Conservation (phyloP, 2,797 vertebrate species). For the Coluber constrictor region DNA sequence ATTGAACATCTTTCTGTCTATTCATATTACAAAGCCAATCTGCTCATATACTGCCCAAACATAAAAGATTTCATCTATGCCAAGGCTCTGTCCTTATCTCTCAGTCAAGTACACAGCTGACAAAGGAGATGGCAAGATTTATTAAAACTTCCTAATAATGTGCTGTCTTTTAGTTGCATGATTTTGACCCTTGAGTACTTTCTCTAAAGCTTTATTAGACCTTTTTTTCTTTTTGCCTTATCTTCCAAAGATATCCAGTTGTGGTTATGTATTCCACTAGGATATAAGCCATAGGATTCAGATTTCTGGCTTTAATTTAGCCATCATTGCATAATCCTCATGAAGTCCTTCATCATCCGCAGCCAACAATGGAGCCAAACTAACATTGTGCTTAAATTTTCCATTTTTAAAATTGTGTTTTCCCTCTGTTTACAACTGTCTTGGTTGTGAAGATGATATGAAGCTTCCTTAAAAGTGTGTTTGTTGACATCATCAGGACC, state of each 20-base stretch:
- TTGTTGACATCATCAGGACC: background rate
- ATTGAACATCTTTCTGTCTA: constrained; percentile 17
- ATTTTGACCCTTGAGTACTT: background rate
- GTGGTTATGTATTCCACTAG: background rate
- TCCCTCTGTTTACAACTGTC: background rate
- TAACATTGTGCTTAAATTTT: background rate
- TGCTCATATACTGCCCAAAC: background rate
- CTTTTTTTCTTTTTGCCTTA: background rate
- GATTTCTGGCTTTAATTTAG: background rate
- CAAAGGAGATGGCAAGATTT: constrained; percentile 4
- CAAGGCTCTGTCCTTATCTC: constrained; percentile 11
- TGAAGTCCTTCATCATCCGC: background rate
- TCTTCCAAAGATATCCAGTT: background rate
- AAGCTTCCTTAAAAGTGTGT: background rate
- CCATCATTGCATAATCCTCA: background rate
- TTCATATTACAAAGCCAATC: constrained; percentile 2
- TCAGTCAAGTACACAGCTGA: background rate
- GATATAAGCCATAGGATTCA: background rate
- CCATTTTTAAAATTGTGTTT: background rate
- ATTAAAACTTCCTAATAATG: constrained; percentile 1
- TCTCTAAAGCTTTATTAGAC: background rate
- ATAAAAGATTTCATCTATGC: background rate
- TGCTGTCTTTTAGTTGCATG: background rate
- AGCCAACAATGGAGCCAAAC: background rate
- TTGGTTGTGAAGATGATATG: background rate